Percentiles rank a stretch among this genome's conserved stretches.
Conservation (phyloP, 2,113 vertebrate genomes). For the Siniperca knerii region DNA sequence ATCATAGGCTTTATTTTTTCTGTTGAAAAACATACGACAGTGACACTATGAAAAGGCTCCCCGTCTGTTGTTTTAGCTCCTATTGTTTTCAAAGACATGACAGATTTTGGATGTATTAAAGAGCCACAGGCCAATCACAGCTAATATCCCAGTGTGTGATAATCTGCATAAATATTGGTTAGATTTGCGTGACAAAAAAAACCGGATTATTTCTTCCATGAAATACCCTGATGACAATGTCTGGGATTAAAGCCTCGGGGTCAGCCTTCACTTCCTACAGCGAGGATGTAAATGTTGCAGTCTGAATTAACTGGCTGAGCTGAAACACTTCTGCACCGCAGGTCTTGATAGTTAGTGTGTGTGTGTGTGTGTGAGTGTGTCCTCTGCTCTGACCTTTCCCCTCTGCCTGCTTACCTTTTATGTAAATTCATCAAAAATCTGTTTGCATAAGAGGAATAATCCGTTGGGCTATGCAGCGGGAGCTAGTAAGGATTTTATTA, state of each 20-base stretch:
- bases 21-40: neutral
- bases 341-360: neutral
- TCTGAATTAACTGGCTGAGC: conserved; percentile 27
- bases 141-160: conserved; percentile 47
- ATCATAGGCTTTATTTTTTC: neutral
- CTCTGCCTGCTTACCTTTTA: conserved; percentile 61
- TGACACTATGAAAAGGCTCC: neutral
- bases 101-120: conserved; percentile 32
- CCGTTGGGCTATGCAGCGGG: conserved; percentile 31
- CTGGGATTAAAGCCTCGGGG: conserved; percentile 7
- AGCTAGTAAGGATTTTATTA: conserved; percentile 65
- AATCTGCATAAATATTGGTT: conserved; percentile 53
- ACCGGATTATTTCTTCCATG: conserved; percentile 37
- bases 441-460: conserved; percentile 81
- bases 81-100: conserved; percentile 27
- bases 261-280: conserved; percentile 9
- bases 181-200: conserved; percentile 28
- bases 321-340: neutral
- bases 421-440: conserved; percentile 81
- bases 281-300: neutral
- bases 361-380: neutral
- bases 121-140: conserved; percentile 30
- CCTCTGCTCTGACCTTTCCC: conserved; percentile 45
- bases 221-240: conserved; percentile 20
- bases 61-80: neutral